Evolutionary conservation across 2,888 invertebrate species (phyloP).

Genomic region (Rhabditoides inermis): DNA sequence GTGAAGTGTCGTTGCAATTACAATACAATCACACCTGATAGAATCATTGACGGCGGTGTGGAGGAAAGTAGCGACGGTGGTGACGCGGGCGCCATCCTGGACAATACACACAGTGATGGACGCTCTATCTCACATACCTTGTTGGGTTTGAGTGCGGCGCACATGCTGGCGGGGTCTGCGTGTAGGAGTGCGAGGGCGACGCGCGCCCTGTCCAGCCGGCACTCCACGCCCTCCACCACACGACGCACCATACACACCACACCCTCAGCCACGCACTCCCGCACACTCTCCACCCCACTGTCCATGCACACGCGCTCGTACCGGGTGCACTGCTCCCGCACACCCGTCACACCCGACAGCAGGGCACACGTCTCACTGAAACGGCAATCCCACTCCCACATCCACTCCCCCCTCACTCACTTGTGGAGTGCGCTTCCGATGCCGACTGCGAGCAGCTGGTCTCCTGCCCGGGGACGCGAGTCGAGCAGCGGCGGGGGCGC

Average conservation of each 20-base stretch:
- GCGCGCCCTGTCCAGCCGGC: conserved; percentile 16
- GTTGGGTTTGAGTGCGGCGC: no score
- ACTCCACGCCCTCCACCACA: conserved; percentile 9
- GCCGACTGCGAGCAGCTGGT: conserved; percentile 33
- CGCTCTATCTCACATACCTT: no score
- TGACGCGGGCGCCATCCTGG: no score
- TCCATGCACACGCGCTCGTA: conserved; percentile 12
- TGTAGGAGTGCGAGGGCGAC: conserved; percentile 23
- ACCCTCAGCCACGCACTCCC: conserved; percentile 10
- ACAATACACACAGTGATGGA: no score
- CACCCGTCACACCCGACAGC: conserved; percentile 2
- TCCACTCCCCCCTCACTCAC: conserved; percentile 7
- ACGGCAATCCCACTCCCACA: not conserved
- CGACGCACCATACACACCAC: conserved; percentile 7
- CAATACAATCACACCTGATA: no score
- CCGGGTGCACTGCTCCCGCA: conserved; percentile 6
- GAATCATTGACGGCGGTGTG: no score
- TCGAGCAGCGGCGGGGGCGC: conserved; percentile 35
- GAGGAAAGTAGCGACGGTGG: no score
- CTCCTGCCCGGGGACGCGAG: conserved; percentile 31
- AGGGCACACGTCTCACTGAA: conserved; percentile 1
- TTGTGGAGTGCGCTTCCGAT: conserved; percentile 33
- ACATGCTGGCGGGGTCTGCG: conserved; percentile 20
- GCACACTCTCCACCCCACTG: conserved; percentile 4
- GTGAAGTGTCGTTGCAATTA: no score